These are phyloP conservation scores for Chironomus tentans DNA, from an alignment of 2,888 invertebrate genomes.

Conservation along the genomic window DNA sequence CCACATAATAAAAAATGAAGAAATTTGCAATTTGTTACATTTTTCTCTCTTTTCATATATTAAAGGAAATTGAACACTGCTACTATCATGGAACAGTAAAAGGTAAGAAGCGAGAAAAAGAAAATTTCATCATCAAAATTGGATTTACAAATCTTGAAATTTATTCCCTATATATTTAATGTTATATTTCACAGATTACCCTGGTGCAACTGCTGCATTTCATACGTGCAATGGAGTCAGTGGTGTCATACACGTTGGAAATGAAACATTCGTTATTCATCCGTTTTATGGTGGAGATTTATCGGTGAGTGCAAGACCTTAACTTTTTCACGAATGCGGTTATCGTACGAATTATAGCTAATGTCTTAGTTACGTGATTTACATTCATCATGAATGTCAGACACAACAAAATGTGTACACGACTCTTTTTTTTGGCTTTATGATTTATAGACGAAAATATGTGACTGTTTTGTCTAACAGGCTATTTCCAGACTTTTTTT, in stretches of 20 bases:
- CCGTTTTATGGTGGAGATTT: constrained; percentile 95
- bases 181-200: constrained; percentile 55
- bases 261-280: constrained; percentile 96
- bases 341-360: neutral
- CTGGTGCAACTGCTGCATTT: constrained; percentile 92
- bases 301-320: constrained; percentile 65
- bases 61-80: constrained; percentile 91
- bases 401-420: no score
- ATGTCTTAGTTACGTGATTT: neutral
- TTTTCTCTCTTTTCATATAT: neutral
- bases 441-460: no score
- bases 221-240: constrained; percentile 97
- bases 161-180: neutral
- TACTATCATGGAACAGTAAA: constrained; percentile 97
- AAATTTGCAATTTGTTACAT: neutral
- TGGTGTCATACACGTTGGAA: constrained; percentile 93
- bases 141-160: neutral
- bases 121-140: neutral
- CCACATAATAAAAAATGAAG: neutral
- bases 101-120: constrained; percentile 28
- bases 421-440: no score
- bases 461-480: no score
- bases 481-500: no score
- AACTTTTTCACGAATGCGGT: constrained; percentile 16
- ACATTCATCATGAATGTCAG: no score